Percentiles rank a stretch among this genome's conserved stretches.
Conservation (phyloP, 2,888 invertebrate species). For the Tipula confusa region DNA sequence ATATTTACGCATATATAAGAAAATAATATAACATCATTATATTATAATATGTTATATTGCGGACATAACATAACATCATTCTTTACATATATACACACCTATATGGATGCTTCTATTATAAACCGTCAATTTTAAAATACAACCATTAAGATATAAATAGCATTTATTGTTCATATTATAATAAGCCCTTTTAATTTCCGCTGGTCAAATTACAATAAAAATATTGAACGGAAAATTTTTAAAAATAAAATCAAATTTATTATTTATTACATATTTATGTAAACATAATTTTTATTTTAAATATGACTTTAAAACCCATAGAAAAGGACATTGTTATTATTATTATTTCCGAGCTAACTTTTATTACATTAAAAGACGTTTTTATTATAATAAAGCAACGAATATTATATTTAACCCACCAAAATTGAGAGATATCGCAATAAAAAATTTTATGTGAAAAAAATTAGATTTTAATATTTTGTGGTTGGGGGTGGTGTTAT, state of each 20-base stretch:
- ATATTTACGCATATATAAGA: not conserved
- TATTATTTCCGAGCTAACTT: not conserved
- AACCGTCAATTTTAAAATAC: not conserved
- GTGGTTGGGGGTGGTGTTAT: no score
- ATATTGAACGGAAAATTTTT: conserved; percentile 13
- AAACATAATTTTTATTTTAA: not conserved
- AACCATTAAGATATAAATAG: conserved; percentile 16
- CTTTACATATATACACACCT: not conserved
- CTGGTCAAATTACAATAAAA: not conserved
- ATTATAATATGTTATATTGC: not conserved
- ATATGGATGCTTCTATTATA: not conserved
- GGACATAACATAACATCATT: not conserved
- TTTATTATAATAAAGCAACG: not conserved
- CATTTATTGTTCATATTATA: not conserved
- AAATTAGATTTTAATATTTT: not conserved
- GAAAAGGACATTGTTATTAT: conserved; percentile 12
- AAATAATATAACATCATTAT: not conserved
- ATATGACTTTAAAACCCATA: not conserved
- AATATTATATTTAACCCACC: not conserved
- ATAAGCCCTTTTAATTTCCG: conserved; percentile 1
- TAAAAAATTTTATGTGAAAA: not conserved
- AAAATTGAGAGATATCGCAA: not conserved
- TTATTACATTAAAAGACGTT: not conserved
- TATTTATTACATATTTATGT: not conserved
- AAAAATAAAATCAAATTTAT: not conserved